Percentiles rank a stretch among this genome's conserved stretches.
Conservation (phyloP, 92 coral and sea anemone species). For the Blastomussa wellsi region DNA sequence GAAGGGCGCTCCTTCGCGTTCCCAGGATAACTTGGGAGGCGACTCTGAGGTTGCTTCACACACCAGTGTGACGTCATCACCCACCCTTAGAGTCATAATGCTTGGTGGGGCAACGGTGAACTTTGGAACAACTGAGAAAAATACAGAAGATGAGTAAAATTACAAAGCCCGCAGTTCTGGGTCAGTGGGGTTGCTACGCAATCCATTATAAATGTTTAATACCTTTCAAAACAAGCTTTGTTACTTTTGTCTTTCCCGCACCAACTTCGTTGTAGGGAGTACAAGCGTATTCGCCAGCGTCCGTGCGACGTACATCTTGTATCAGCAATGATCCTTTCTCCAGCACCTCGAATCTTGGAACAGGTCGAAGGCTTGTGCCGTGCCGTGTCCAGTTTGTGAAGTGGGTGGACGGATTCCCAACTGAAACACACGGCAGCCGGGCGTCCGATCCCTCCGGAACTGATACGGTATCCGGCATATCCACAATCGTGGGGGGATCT, state of each 20-base stretch:
- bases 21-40: constrained; percentile 66
- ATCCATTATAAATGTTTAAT: background rate
- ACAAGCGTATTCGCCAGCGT: constrained; percentile 83
- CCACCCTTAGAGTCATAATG: constrained; percentile 75
- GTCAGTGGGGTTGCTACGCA: background rate
- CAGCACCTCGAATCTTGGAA: constrained; percentile 67
- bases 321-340: constrained; percentile 83
- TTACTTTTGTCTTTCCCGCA: constrained; percentile 61
- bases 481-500: constrained; percentile 74
- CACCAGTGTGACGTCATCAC: constrained; percentile 70
- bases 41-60: constrained; percentile 80
- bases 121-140: constrained; percentile 74
- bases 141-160: background rate
- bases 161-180: background rate
- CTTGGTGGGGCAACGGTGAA: constrained; percentile 80
- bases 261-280: constrained; percentile 89
- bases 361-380: constrained; percentile 45
- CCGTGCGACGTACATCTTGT: constrained; percentile 74
- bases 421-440: constrained; percentile 83
- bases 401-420: constrained; percentile 82
- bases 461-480: constrained; percentile 52
- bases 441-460: constrained; percentile 83
- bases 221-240: constrained; percentile 81
- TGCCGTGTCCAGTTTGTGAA: constrained; percentile 83
- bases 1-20: constrained; percentile 72